Base-by-base conservation (phyloP, 2,888 invertebrate genomes). In the Nephrotoma flavescens region DNA sequence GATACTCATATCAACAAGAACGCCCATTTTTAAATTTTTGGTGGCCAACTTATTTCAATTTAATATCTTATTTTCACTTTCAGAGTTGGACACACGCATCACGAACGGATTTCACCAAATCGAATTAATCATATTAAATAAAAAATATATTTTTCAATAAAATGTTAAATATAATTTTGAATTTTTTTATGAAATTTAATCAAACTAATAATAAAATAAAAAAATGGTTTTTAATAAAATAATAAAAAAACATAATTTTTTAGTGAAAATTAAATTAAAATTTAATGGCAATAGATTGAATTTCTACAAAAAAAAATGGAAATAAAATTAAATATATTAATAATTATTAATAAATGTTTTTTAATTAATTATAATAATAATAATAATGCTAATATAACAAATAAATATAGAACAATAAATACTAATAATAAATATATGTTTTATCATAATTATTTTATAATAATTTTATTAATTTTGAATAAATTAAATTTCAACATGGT, bases 401-500 rank as follows among this genome's bases (percentile, higher is more conserved):
- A 71, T 71, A 71, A 31, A 71, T 71, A 31, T 71, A 71, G 71
- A 71, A 71, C 71, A 31, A 71, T 71, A 71, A 71, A 71, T 9
- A 31, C 19, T 71, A 19, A 19, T 9, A 19, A 71, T 71, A 71
- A 71, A 31, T 71, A 71, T 71, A 71, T 71, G 71, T 71, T 71
- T 71, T 71, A n/a, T 41, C 42, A 42, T 15, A 84, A 84, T 42
- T 84, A 42, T 84, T 41, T 84, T 42, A 84, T 84, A 42, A 84
- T 42, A 84, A 41, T 84, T 41, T 84, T 84, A 42, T 15, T 84
- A 84, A 84, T 84, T 84, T 86, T 86, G 52, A 45, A 47, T 86
- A 86, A 86, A 47, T 45, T 86, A 86, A 86, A 86, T 86, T 47
- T 86, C 6, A 86, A 45, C 41, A 45, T 86, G 44, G 86, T 86